A percentile compares a stretch with the other conserved stretches of the same genome.
phyloP scores from a whole-genome alignment of 2,888 invertebrate species.

The Polydrusus pterygomalis region DNA sequence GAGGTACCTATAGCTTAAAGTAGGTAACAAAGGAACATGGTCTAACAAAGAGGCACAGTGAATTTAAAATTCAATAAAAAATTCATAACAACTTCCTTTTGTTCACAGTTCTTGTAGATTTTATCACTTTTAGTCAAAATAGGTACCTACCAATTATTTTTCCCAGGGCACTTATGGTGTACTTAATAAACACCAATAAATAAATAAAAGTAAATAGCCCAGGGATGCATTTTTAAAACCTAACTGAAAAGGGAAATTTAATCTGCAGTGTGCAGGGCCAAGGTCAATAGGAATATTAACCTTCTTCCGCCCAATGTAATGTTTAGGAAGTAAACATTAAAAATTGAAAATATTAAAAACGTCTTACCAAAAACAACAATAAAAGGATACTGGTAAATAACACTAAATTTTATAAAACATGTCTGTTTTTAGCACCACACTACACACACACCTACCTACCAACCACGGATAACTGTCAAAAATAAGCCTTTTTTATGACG shows the following conservation, averaged over 20 bases:
- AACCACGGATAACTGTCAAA: slow-evolving; percentile 40
- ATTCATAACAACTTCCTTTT: not conserved
- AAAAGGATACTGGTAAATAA: slow-evolving; percentile 25
- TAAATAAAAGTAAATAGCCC: slow-evolving; percentile 1
- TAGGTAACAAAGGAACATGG: too few species aligned
- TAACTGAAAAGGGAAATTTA: slow-evolving; percentile 4
- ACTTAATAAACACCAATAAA: too few species aligned
- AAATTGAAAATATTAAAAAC: not conserved
- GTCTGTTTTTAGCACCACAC: slow-evolving; percentile 30
- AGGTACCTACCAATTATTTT: too few species aligned
- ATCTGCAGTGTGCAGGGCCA: slow-evolving; percentile 31
- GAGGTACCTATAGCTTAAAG: too few species aligned
- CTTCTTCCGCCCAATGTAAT: not conserved
- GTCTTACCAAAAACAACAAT: slow-evolving; percentile 25
- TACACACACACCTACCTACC: slow-evolving; percentile 38
- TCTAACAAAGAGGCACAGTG: not conserved
- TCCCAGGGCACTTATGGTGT: too few species aligned
- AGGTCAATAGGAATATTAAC: slow-evolving; percentile 27
- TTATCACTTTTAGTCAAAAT: too few species aligned
- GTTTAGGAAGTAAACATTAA: not conserved
- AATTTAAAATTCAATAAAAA: slow-evolving; percentile 19
- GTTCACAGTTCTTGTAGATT: not conserved
- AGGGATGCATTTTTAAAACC: slow-evolving; percentile 6
- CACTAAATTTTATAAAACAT: slow-evolving; percentile 37
- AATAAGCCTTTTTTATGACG: slow-evolving; percentile 27